Evolutionary conservation across 1,140 invertebrate species (phyloP).

Genomic region (Scaptomyza hsui): DNA sequence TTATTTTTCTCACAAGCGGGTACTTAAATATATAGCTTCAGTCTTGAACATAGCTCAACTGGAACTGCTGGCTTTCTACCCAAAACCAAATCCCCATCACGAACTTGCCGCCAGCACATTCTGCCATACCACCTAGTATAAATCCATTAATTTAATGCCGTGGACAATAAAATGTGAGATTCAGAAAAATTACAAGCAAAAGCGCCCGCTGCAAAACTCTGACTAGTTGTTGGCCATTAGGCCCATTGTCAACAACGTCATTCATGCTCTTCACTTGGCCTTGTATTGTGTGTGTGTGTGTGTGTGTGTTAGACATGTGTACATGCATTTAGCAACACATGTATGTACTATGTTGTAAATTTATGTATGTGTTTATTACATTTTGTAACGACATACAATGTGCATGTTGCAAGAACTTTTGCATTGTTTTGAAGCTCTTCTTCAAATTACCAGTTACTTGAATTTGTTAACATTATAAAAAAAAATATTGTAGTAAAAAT

Average conservation of each 20-base stretch:
- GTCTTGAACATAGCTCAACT: slow-evolving; percentile 43
- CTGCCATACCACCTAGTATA: slow-evolving; percentile 56
- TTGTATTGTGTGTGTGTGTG: not conserved
- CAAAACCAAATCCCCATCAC: slow-evolving; percentile 56
- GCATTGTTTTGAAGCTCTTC: not conserved
- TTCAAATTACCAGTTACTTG: not conserved
- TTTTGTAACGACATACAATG: too few relatives aligned
- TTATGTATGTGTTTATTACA: not conserved
- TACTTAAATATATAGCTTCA: slow-evolving; percentile 17
- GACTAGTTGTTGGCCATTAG: slow-evolving; percentile 3
- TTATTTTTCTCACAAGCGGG: slow-evolving; percentile 11
- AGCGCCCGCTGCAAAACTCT: slow-evolving; percentile 42
- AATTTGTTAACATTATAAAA: not conserved
- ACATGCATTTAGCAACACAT: slow-evolving; percentile 54
- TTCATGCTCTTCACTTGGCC: not conserved
- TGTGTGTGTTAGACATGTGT: slow-evolving; percentile 52
- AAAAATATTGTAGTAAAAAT: too few relatives aligned
- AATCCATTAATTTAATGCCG: slow-evolving; percentile 82
- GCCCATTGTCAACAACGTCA: slow-evolving; percentile 6
- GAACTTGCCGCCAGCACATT: slow-evolving; percentile 69
- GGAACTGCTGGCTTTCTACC: slow-evolving; percentile 60
- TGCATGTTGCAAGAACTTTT: not conserved
- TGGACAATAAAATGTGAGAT: slow-evolving; percentile 72
- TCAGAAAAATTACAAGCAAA: slow-evolving; percentile 63
- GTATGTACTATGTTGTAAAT: slow-evolving; percentile 24